These are phyloP conservation scores for Tethya wilhelma DNA, from an alignment of 37 sponge, comb jelly and placozoan genomes.

Conservation along the genomic window DNA sequence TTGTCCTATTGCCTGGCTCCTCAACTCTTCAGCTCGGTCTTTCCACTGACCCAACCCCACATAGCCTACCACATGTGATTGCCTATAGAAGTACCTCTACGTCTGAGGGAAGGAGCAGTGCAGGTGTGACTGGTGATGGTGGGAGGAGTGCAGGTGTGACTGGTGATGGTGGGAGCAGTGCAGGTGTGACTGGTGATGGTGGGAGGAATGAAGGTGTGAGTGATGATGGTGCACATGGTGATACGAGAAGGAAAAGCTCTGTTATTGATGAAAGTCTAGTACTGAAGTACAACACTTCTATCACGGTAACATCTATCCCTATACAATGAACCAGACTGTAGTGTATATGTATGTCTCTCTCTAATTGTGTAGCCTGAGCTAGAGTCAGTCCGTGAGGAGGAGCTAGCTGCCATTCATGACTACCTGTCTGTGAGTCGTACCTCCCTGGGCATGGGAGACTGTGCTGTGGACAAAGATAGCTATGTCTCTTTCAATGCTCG, in stretches of 20 bases:
- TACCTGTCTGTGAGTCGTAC: constrained; percentile 8
- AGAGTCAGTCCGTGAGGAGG: constrained; percentile 26
- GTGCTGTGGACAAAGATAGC: constrained; percentile 24
- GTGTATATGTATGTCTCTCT: neutral
- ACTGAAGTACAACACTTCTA: constrained; percentile 1
- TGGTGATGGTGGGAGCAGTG: neutral
- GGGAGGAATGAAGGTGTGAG: neutral
- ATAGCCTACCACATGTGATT: constrained; percentile 83
- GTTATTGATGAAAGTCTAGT: constrained; percentile 37
- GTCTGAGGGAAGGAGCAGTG: neutral
- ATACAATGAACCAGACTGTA: neutral
- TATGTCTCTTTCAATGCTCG: constrained; percentile 49
- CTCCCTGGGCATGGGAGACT: constrained; percentile 8
- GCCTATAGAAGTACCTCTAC: constrained; percentile 47
- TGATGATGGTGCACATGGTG: neutral
- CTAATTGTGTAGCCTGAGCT: constrained; percentile 25
- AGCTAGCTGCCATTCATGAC: constrained; percentile 18
- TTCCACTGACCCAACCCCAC: constrained; percentile 74
- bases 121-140: neutral
- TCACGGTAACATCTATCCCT: constrained; percentile 33
- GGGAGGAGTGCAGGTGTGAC: neutral
- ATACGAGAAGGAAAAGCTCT: neutral
- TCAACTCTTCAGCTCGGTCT: constrained; percentile 74
- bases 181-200: neutral
- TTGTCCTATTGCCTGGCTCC: constrained; percentile 86